These are phyloP conservation scores for Pseudonaja textilis DNA, from an alignment of 2,113 vertebrate genomes.

Conservation along the genomic window DNA sequence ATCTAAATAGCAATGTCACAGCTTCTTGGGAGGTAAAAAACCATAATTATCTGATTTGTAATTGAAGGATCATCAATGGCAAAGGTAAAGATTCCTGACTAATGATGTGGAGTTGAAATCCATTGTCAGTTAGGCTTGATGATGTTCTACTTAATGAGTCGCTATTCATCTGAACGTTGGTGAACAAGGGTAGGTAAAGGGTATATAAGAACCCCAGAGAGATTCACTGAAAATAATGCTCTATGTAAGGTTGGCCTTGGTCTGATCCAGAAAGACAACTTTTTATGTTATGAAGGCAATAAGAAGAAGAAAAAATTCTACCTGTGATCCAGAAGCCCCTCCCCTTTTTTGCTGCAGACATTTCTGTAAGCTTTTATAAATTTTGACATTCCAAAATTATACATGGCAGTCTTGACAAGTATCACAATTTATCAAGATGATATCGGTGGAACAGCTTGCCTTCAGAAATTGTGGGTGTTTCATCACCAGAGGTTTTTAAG, in stretches of 20 bases:
- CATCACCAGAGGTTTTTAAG: not conserved
- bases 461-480: not conserved
- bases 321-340: slow-evolving; percentile 34
- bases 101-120: not conserved
- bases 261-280: not conserved
- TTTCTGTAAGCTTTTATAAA: not conserved
- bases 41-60: not conserved
- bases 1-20: not conserved
- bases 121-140: not conserved
- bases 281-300: not conserved
- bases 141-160: not conserved
- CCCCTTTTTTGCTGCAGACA: slow-evolving; percentile 29
- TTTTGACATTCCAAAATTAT: not conserved
- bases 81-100: not conserved
- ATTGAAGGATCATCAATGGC: not conserved
- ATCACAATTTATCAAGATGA: not conserved
- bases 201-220: not conserved
- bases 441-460: not conserved
- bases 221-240: not conserved
- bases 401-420: not conserved
- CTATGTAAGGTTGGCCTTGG: not conserved
- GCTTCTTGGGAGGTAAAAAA: not conserved
- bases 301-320: slow-evolving; percentile 48
- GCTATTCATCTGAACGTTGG: not conserved
- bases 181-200: not conserved